Conservation (phyloP, 2,888 invertebrate species). For the Hydrotaea diabolus region DNA sequence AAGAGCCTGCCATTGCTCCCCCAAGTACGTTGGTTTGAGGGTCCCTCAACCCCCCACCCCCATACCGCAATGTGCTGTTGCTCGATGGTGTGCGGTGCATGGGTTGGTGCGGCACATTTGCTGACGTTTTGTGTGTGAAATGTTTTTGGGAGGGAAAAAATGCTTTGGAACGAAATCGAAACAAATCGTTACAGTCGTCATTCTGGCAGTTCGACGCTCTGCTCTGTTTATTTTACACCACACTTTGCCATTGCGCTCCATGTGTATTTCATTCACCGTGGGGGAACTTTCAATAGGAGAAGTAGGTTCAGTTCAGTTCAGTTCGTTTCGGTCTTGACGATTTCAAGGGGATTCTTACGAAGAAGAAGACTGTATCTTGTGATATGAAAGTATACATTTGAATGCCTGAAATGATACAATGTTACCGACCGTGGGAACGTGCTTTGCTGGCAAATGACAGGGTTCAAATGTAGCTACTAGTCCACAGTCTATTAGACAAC, state of each 20-base stretch:
- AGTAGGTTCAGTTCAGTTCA: not conserved
- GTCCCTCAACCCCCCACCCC: not conserved
- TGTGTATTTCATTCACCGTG: constrained; percentile 23
- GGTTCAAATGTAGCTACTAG: not conserved
- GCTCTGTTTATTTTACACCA: constrained; percentile 22
- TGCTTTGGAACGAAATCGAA: constrained; percentile 54
- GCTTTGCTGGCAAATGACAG: not conserved
- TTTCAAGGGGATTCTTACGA: constrained; percentile 2
- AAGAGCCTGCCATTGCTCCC: not conserved
- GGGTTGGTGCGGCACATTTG: constrained; percentile 31
- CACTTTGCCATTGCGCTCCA: constrained; percentile 8
- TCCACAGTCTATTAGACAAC: too few relatives aligned
- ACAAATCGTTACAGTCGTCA: constrained; percentile 64
- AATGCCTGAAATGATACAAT: too few relatives aligned
- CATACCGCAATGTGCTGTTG: not conserved
- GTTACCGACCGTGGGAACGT: too few relatives aligned
- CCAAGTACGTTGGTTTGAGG: not conserved
- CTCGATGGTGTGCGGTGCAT: not conserved
- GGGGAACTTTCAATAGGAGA: constrained; percentile 21
- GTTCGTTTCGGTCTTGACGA: not conserved
- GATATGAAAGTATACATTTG: not conserved
- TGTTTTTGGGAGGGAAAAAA: constrained; percentile 44
- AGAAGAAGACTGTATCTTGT: not conserved
- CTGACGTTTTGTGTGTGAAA: constrained; percentile 29
- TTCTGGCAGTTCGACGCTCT: constrained; percentile 31